A percentile compares a stretch with the other conserved stretches of the same genome.
These are phyloP conservation scores for Podarcis siculus DNA, from an alignment of 2,797 vertebrate genomes.

Conservation along the genomic window DNA sequence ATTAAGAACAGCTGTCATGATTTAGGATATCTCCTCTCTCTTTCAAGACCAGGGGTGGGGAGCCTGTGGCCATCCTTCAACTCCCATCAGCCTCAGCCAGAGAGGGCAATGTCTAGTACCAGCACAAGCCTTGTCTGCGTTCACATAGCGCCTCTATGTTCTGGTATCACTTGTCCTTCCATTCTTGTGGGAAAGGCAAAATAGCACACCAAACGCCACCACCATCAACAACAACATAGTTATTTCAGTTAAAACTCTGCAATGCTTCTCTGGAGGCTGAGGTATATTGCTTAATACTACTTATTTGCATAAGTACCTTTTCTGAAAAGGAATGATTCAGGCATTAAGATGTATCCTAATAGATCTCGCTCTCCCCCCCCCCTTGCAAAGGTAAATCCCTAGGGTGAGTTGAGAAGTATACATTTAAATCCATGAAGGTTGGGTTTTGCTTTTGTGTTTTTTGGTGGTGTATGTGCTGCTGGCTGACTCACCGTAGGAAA, in stretches of 20 bases:
- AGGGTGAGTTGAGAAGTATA: constrained; percentile 62
- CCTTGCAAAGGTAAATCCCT: constrained; percentile 68
- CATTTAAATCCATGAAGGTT: constrained; percentile 67
- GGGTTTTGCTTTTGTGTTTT: neutral
- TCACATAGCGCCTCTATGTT: neutral
- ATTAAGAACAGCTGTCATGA: neutral
- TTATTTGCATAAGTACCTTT: constrained; percentile 69
- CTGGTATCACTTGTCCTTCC: neutral
- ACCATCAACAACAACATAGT: neutral
- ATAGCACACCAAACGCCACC: accelerated
- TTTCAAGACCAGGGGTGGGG: neutral
- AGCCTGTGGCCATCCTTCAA: too few species aligned
- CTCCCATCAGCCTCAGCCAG: too few species aligned
- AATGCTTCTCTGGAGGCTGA: constrained; percentile 20
- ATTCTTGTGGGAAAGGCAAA: accelerated
- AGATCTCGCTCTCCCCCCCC: constrained; percentile 46
- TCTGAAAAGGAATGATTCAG: constrained; percentile 65
- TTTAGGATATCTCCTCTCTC: neutral
- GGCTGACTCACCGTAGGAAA: constrained; percentile 44
- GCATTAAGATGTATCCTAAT: constrained; percentile 64
- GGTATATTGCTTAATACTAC: constrained; percentile 49
- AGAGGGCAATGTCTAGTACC: neutral
- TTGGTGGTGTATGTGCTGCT: neutral
- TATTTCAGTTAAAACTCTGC: neutral
- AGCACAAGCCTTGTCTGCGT: neutral